Base-by-base conservation (phyloP, 2,113 vertebrate species). In the Prunella fulvescens region DNA sequence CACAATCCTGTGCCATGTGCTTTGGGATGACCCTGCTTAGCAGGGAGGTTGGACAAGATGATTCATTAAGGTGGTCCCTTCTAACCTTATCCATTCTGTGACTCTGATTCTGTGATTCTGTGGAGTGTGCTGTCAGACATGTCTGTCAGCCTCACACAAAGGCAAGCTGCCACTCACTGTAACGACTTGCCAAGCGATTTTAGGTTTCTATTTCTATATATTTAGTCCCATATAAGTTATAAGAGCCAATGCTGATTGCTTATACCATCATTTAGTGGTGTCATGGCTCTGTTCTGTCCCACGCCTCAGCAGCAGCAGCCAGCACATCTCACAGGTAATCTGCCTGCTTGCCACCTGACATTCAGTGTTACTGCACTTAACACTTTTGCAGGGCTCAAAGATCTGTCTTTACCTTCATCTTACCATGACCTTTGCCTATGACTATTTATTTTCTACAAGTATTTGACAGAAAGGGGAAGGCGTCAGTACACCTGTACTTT, bases 171-270 rank as follows among this genome's bases (percentile, higher is more conserved):
- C 48, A 92, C 17, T 19, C 7, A 11, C 66, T 60, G 50, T 12
- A 87, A 65, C 72, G 71, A 66, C 37, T 48, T 81, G 67, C 50
- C 56, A 58, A 85, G 33, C 62, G n/a, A 42, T 79, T 90, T 81
- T 70, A 79, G 22, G 54, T 73, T 73, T 83, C 42, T 67, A 31
- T 64, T 73, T 83, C 42, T 67, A 31, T 64, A 71, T 71, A 56
- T 73, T 96, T 62, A 72, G 47, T 62, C 77, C 31, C 15, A 14
- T 64, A 57, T 23, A 50, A 77, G 17, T 23, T 62, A 58, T 28
- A 90, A 48, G 26, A 67, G 28, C 9, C 40, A n/a, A 2, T 35
- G 37, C 57, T 89, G 53, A 77, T 79, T 82, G 50, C 33, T 94
- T 60, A 23, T 12, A 53, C 28, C 5, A 4, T 26, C 56, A 11